Evolutionary conservation across 1,140 invertebrate species (phyloP), one percentile per base, ranked within the genome.

Genomic region (Archivesica marissinica): DNA sequence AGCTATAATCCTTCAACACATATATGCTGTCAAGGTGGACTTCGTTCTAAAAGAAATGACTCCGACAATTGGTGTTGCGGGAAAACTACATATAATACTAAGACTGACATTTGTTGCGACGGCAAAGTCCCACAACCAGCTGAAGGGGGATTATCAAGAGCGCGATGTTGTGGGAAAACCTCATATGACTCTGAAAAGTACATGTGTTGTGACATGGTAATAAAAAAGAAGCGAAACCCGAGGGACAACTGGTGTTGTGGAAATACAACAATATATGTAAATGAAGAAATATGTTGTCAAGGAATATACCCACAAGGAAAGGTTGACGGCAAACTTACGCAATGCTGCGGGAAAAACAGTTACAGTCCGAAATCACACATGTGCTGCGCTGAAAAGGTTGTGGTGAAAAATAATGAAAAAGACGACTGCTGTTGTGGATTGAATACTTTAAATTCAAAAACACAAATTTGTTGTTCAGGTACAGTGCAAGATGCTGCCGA

Each of bases 241-340:
- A 25, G 56, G 9, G 79, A 82, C 33, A 82, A 82, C 38, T 82
- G 79, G 25, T 70, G 79, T n/a, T 82, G 79, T 72, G 79, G 79
- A 7, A 82, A 41, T 39, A 54, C 66, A 52, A 82, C 79, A 56
- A 82, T 82, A 66, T 54, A 70, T 23, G 56, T 66, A 2, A 25
- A 56, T 0, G 25, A 17, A 11, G 44, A 82, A 1, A 72, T 82
- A 0, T 82, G 79, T 54, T 82, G 79, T 30, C 23, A 38, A n/a
- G 66, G 66, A 30, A 38, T 38, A n/a, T 15, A n/a, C 1, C 61
- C 66, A 39, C 64, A 82, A 25, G 33, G 39, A 6, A 7, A 9
- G 23, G n/a, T 25, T 25, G 50, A 35, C 38, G 39, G 23, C n/a
- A 38, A 23, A 23, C 68, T 47, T 15, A 35, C 28, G 23, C 54